A percentile compares a stretch with the other conserved stretches of the same genome.
Evolutionary conservation across 2,113 vertebrate species (phyloP).

Genomic region (Edolisoma coerulescens): DNA sequence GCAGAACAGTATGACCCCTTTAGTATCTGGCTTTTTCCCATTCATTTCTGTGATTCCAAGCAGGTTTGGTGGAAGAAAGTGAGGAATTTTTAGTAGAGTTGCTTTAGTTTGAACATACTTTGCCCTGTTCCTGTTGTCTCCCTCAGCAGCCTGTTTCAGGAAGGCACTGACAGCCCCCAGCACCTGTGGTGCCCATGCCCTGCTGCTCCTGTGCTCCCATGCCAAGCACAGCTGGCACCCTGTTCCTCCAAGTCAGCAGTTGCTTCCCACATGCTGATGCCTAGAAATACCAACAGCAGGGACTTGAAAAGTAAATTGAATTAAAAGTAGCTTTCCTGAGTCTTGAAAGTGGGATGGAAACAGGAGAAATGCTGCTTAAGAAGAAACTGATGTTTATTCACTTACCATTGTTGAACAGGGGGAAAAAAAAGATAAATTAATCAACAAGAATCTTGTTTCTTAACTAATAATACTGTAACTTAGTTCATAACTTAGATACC

Average conservation of each 20-base stretch:
- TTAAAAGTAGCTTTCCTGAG: neutral
- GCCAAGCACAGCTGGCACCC: neutral
- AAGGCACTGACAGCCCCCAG: neutral
- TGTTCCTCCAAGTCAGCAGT: neutral
- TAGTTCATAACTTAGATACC: neutral
- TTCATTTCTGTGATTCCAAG: neutral
- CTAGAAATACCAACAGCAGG: neutral
- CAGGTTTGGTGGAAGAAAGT: neutral
- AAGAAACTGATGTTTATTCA: neutral
- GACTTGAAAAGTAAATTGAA: neutral
- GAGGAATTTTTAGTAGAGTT: neutral
- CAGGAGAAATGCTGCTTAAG: neutral
- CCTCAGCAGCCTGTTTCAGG: neutral
- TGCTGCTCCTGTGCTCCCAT: neutral
- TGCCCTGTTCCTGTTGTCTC: rapidly evolving
- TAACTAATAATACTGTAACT: neutral
- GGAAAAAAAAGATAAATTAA: neutral
- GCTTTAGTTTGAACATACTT: neutral
- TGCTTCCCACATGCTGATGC: neutral
- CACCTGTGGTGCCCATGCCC: neutral
- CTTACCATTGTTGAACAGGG: neutral
- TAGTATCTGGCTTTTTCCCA: neutral
- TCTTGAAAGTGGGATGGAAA: neutral
- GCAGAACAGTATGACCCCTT: neutral
- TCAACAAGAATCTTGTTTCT: neutral